These are phyloP conservation scores for Perca flavescens DNA, from an alignment of 2,113 vertebrate genomes.

Conservation along the genomic window DNA sequence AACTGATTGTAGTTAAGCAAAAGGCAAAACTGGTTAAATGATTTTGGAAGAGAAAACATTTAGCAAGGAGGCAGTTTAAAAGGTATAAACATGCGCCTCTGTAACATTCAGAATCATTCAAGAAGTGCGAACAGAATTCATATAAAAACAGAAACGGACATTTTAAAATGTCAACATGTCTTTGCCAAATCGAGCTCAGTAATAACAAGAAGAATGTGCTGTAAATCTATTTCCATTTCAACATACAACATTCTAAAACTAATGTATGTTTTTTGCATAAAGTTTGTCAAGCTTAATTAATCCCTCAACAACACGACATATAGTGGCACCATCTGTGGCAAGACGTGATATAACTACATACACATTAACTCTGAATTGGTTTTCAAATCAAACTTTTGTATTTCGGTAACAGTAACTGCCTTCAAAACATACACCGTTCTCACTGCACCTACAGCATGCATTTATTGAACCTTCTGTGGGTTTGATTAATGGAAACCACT, in stretches of 20 bases:
- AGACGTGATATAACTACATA: constrained; percentile 3
- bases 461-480: constrained; percentile 12
- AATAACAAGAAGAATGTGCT: constrained; percentile 63
- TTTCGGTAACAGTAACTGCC: constrained; percentile 44
- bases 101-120: constrained; percentile 73
- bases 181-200: constrained; percentile 45
- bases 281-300: constrained; percentile 61
- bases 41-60: constrained; percentile 58
- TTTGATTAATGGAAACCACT: constrained; percentile 23
- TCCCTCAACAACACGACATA: constrained; percentile 42
- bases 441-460: neutral
- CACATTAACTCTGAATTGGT: constrained; percentile 10
- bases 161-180: constrained; percentile 38
- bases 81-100: constrained; percentile 47
- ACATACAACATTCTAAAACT: constrained; percentile 50
- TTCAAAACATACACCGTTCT: constrained; percentile 8
- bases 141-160: constrained; percentile 53
- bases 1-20: constrained; percentile 76
- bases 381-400: constrained; percentile 23
- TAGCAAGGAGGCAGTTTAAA: constrained; percentile 55
- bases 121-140: constrained; percentile 66
- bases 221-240: constrained; percentile 66
- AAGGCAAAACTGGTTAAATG: constrained; percentile 68
- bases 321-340: constrained; percentile 1
- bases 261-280: constrained; percentile 52